Evolutionary conservation across 2,113 vertebrate species (phyloP).

Genomic region (Pleuronectes platessa): DNA sequence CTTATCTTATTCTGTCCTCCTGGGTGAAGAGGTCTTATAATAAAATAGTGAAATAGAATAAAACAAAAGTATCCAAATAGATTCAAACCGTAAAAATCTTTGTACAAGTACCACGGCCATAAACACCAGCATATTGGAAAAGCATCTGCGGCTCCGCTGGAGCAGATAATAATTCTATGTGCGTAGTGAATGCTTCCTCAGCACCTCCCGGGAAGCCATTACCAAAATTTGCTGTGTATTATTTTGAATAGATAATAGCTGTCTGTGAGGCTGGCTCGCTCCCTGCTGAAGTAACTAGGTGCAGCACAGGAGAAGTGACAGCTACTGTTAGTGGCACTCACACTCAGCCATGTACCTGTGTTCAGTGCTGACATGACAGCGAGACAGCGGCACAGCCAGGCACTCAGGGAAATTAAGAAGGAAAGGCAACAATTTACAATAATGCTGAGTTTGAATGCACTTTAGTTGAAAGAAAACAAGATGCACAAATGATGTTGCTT

Average conservation of each 20-base stretch:
- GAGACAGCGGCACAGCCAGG: conserved; percentile 16
- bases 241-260: conserved; percentile 28
- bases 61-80: not conserved
- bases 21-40: not conserved
- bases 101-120: not conserved
- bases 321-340: conserved; percentile 17
- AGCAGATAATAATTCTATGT: conserved; percentile 17
- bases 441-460: not conserved
- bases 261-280: conserved; percentile 10
- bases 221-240: conserved; percentile 41
- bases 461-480: conserved; percentile 8
- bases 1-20: not conserved
- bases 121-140: not conserved
- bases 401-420: conserved; percentile 24
- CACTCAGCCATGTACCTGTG: conserved; percentile 20
- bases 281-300: conserved; percentile 33
- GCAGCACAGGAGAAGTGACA: conserved; percentile 27
- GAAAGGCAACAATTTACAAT: conserved; percentile 24
- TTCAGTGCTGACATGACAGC: conserved; percentile 29
- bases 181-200: conserved; percentile 40
- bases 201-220: conserved; percentile 41
- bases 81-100: not conserved
- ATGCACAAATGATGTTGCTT: not conserved
- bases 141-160: not conserved
- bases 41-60: not conserved